Evolutionary conservation across 2,113 vertebrate species (phyloP), one percentile per base, ranked within the genome.

Genomic region (Xiphophorus hellerii): DNA sequence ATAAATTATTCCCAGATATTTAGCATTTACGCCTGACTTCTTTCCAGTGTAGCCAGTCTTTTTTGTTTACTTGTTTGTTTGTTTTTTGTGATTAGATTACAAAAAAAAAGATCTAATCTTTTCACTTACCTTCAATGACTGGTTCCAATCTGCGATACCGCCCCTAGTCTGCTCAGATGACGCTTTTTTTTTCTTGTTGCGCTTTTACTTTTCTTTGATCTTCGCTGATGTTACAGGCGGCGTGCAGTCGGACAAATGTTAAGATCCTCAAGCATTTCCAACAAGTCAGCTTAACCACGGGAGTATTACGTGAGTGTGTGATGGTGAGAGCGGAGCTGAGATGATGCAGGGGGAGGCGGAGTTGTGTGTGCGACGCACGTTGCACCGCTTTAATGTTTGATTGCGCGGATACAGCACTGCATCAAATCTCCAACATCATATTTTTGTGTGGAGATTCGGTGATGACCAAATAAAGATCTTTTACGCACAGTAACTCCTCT

Each of bases 261-360:
- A 30, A 77, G 86, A 84, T 90, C 81, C 82, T 77, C 83, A 48
- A 85, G 86, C 91, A 88, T 92, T 88, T 87, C 87, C 85, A 87
- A 88, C 89, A 91, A 90, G 84, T 92, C 89, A 71, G 89, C 78
- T 78, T 87, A 85, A 87, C 76, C 74, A 71, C 74, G 63, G 73
- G 84, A 91, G 88, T 77, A 80, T 89, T 85, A 84, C 89, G 86
- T 88, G 87, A 75, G 84, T 79, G 85, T 75, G 84, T 84, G 84
- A 87, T 82, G 90, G 80, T 22, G 78, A 80, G 77, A 76, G 84
- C 80, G 61, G 51, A 63, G 64, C 80, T 67, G 65, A 29, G 71
- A 29, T 88, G 90, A 87, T 88, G 89, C 90, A 84, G 81, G 77
- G 68, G 14, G 44, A 78, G 87, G 87, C 78, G 81, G 81, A 65